Base-by-base conservation (phyloP, 2,797 vertebrate genomes). In the Tenualosa ilisha region DNA sequence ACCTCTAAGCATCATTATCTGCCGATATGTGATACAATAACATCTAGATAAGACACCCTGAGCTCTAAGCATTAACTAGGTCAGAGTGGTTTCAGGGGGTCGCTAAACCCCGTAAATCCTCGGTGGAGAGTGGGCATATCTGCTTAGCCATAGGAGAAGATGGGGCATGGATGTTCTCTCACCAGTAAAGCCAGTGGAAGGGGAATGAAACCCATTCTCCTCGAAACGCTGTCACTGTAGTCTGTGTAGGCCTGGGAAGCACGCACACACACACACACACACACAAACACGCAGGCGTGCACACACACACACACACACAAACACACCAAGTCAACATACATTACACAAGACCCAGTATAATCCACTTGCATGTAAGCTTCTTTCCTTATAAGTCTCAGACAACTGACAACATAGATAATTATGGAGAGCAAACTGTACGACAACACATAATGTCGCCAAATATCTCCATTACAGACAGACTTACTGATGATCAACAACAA, bases 151-250 rank as follows among this genome's bases (percentile, higher is more conserved):
- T 12, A 63, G 22, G 22, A 24, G 6, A 79, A 46, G 72, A 46
- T 56, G 54, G 54, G 15, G 6, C 37, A 46, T 43, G 6, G 37
- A 46, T 46, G 72, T 8, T 17, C 12, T 96, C 97, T 96, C 95
- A 99, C 98, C 94, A 99, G 91, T 86, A 99, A 96, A 87, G 98
- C 98, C 72, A 99, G 91, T 3, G 98, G 98, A 91, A 99, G 98
- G 26, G 98, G 98, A 91, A 99, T 99, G 90, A 99, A 99, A 6
- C 98, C 98, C 98, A 99, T 99, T 91, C 98, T 96, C 90, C 98
- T 97, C 72, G 98, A 99, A 46, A 99, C 98, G 0, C 98, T 98
- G 92, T 99, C 98, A 81, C 98, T 99, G 93, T 99, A 99, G 93
- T 99, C 98, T 68, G 98, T 99, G 84, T 99, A 99, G 0, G 98